phyloP scores from a whole-genome alignment of 1,140 invertebrate species.

The Danaus melanippus region DNA sequence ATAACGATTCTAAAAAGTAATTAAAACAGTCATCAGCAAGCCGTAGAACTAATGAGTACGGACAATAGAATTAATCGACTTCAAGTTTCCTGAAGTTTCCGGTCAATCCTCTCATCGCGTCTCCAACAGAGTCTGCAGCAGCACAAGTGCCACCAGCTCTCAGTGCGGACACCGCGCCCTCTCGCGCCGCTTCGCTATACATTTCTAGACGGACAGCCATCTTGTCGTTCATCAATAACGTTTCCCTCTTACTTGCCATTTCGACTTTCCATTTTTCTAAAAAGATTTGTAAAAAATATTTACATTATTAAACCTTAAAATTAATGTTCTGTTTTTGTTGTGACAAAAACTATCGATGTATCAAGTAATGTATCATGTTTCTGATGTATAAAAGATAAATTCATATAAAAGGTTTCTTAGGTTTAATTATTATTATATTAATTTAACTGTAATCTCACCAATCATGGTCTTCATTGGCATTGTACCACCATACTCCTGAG shows the following conservation, averaged over 20 bases:
- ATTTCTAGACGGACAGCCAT: conserved; percentile 76
- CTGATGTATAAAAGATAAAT: too few species aligned
- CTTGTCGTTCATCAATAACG: conserved; percentile 74
- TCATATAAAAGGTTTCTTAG: too few species aligned
- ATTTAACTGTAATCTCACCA: conserved; percentile 62
- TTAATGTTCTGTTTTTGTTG: too few species aligned
- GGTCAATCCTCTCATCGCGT: conserved; percentile 77
- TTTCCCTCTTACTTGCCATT: conserved; percentile 72
- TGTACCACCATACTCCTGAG: conserved; percentile 85
- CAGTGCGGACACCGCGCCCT: conserved; percentile 80
- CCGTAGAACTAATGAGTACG: too few species aligned
- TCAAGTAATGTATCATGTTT: too few species aligned
- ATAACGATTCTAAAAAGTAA: too few species aligned
- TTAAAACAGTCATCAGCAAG: too few species aligned
- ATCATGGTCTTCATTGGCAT: conserved; percentile 90
- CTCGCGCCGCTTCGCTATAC: conserved; percentile 78
- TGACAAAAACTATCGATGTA: too few species aligned
- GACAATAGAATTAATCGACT: conserved; percentile 71
- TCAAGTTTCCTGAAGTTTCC: conserved; percentile 86
- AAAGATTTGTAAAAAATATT: conserved; percentile 17
- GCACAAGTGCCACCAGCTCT: conserved; percentile 66
- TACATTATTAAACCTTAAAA: not conserved
- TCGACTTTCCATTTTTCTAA: conserved; percentile 79
- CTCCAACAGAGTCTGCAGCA: conserved; percentile 67
- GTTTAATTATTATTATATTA: too few species aligned